Percentiles rank a stretch among this genome's conserved stretches.
Conservation (phyloP, 2,797 vertebrate genomes). For the Hybognathus amarus region DNA sequence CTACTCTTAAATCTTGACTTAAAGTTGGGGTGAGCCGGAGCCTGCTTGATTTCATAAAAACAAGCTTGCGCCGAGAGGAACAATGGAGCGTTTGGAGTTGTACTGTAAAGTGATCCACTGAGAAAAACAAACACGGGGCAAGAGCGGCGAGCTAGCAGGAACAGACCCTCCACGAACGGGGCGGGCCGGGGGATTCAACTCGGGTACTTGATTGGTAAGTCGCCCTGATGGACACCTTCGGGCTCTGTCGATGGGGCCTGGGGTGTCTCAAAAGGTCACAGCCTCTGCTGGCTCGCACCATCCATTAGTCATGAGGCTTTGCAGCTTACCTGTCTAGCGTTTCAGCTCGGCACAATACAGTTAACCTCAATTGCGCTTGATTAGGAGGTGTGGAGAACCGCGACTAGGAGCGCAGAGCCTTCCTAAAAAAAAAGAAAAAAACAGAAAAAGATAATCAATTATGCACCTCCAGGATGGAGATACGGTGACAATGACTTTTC, state of each 20-base stretch:
- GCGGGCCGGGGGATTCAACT: conserved; percentile 41
- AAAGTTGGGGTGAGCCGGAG: conserved; percentile 30
- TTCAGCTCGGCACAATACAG: conserved; percentile 75
- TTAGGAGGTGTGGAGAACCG: conserved; percentile 80
- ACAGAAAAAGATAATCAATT: too few relatives aligned
- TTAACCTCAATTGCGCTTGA: conserved; percentile 83
- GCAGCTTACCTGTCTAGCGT: conserved; percentile 79
- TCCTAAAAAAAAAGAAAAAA: conserved; percentile 64
- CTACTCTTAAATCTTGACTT: conserved; percentile 17
- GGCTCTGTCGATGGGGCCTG: conserved; percentile 80
- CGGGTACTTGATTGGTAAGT: conserved; percentile 57
- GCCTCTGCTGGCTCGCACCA: conserved; percentile 74
- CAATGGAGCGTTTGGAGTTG: conserved; percentile 60
- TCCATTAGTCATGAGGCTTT: conserved; percentile 81
- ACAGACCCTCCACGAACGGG: conserved; percentile 66
- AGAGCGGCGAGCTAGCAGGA: conserved; percentile 71
- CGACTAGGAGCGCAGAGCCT: conserved; percentile 44
- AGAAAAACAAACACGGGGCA: conserved; percentile 75
- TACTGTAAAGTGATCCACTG: conserved; percentile 71
- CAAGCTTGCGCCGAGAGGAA: conserved; percentile 42
- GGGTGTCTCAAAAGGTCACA: conserved; percentile 84
- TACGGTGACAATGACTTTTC: conserved; percentile 55
- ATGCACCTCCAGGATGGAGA: conserved; percentile 72
- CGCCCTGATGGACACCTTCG: conserved; percentile 78
- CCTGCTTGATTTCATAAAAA: conserved; percentile 57